Evolutionary conservation across 2,797 vertebrate species (phyloP).

Genomic region (Cyclopterus lumpus): DNA sequence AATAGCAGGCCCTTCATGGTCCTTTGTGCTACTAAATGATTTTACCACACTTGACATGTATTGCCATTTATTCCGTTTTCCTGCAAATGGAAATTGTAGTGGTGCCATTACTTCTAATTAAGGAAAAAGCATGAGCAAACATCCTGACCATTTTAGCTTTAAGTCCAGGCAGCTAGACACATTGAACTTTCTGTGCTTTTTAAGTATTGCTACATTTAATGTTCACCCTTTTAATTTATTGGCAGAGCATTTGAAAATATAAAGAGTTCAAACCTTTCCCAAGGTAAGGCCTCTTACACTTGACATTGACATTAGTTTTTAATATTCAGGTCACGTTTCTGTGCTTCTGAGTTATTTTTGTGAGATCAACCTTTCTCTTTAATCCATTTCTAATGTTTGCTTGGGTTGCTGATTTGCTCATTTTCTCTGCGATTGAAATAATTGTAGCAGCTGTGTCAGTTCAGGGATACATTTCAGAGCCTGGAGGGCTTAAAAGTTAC

Average conservation of each 20-base stretch:
- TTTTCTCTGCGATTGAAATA: constrained; percentile 66
- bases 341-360: constrained; percentile 32
- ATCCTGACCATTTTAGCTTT: constrained; percentile 36
- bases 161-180: constrained; percentile 31
- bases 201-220: constrained; percentile 40
- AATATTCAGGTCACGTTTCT: constrained; percentile 60
- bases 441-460: constrained; percentile 55
- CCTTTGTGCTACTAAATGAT: constrained; percentile 27
- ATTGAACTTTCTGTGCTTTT: constrained; percentile 34
- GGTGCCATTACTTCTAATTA: constrained; percentile 36
- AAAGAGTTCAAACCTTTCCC: constrained; percentile 21
- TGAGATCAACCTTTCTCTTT: constrained; percentile 43
- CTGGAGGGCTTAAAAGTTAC: background rate
- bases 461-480: constrained; percentile 37
- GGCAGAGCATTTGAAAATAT: constrained; percentile 38
- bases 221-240: constrained; percentile 49
- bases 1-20: background rate
- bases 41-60: constrained; percentile 25
- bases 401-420: constrained; percentile 51
- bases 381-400: constrained; percentile 58
- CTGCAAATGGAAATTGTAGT: constrained; percentile 29
- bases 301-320: constrained; percentile 32
- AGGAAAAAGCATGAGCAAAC: constrained; percentile 25
- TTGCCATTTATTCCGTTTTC: constrained; percentile 47
- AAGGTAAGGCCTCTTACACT: constrained; percentile 26